Evolutionary conservation across 1,140 invertebrate genomes (phyloP).

Genomic region (Drusus annulatus): DNA sequence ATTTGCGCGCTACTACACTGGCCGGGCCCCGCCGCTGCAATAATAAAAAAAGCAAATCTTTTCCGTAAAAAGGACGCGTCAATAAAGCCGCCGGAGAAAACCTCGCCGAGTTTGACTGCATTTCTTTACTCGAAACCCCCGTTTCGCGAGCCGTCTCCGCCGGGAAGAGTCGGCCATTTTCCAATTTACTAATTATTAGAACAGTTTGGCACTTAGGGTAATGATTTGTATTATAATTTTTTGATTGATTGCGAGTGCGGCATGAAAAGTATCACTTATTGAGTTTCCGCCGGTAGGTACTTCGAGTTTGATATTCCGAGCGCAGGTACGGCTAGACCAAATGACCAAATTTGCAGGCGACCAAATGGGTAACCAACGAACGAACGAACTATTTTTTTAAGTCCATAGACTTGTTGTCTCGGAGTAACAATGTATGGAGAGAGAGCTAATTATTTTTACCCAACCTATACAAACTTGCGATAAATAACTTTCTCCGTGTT

Average conservation of each 20-base stretch:
- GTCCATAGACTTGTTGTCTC: too few species aligned
- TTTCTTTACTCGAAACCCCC: not conserved
- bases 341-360: too few species aligned
- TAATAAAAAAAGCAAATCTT: not conserved
- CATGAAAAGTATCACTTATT: too few species aligned
- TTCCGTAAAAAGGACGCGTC: not conserved
- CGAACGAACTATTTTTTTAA: too few species aligned
- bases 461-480: too few species aligned
- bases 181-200: constrained; percentile 14
- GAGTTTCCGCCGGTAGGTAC: too few species aligned
- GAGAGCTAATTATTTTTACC: too few species aligned
- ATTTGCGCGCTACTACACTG: constrained; percentile 56
- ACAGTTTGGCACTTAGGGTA: not conserved
- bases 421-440: too few species aligned
- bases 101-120: not conserved
- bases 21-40: constrained; percentile 26
- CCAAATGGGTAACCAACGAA: too few species aligned
- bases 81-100: not conserved
- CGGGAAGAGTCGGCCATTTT: not conserved
- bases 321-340: too few species aligned
- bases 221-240: not conserved
- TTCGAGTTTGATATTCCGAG: too few species aligned
- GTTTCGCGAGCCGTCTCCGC: not conserved
- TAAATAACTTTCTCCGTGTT: too few species aligned
- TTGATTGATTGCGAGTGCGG: not conserved